These are phyloP conservation scores for Tangara arthus DNA, from an alignment of 2,797 vertebrate genomes.

Conservation along the genomic window DNA sequence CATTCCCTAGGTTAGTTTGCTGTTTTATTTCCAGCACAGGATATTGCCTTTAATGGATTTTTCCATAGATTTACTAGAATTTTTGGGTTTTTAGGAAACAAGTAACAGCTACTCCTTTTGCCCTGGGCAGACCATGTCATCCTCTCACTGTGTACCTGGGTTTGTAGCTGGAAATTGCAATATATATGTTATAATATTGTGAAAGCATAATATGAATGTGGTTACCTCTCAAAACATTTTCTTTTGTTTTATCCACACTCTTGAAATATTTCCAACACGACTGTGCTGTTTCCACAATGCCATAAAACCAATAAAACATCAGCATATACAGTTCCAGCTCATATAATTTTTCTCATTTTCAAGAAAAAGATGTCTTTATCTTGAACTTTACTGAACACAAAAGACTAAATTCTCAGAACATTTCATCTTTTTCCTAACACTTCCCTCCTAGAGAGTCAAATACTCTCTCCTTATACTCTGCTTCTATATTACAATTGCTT, in stretches of 20 bases:
- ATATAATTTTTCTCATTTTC: not conserved
- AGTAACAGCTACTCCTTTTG: not conserved
- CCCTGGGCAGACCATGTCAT: not conserved
- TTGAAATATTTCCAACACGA: not conserved
- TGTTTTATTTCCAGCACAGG: not conserved
- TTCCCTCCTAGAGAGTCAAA: not conserved
- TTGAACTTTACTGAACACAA: not conserved
- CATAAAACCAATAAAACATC: not conserved
- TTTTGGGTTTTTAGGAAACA: not conserved
- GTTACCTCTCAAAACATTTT: not conserved
- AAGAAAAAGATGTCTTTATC: not conserved
- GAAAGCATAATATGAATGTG: not conserved
- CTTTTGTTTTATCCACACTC: not conserved
- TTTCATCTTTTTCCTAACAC: not conserved
- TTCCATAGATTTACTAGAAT: not conserved
- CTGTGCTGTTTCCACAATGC: not conserved
- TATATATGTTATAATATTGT: not conserved
- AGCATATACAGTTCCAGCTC: not conserved
- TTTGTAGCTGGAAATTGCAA: not conserved
- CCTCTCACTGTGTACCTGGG: not conserved
- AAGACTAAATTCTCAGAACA: not conserved
- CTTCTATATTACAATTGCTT: not conserved
- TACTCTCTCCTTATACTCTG: not conserved
- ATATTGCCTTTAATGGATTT: not conserved
- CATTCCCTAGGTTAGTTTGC: not conserved